Percentiles rank a stretch among this genome's conserved stretches.
Evolutionary conservation across 64 coral and sea anemone genomes (phyloP).

Genomic region (Montipora capricornis): DNA sequence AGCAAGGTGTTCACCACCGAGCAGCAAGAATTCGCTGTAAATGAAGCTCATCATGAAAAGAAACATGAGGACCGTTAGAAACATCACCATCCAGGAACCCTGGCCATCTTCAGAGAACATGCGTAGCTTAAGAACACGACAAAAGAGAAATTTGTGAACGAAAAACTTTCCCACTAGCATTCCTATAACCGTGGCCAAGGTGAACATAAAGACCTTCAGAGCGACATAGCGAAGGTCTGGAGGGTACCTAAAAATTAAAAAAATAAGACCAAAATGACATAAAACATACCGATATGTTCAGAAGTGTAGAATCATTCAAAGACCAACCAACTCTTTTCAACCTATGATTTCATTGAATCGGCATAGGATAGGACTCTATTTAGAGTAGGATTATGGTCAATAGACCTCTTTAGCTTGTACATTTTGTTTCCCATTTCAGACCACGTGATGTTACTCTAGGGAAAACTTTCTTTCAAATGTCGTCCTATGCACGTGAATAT

Average conservation of each 20-base stretch:
- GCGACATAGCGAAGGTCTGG: slow-evolving; percentile 64
- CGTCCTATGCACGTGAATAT: no score
- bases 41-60: slow-evolving; percentile 77
- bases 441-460: no score
- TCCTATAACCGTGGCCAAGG: slow-evolving; percentile 44
- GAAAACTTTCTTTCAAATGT: no score
- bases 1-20: slow-evolving; percentile 58
- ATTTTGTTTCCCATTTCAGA: no score
- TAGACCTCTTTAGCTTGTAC: no score
- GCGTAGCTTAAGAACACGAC: slow-evolving; percentile 78
- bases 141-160: slow-evolving; percentile 83
- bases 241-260: slow-evolving; percentile 75
- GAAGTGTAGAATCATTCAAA: no score
- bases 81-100: slow-evolving; percentile 97
- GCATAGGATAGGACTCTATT: no score
- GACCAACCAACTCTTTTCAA: no score
- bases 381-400: no score
- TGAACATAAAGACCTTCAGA: slow-evolving; percentile 85
- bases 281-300: no score
- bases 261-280: neutral
- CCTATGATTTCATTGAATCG: no score
- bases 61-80: slow-evolving; percentile 71
- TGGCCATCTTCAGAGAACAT: slow-evolving; percentile 88
- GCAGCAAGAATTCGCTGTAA: slow-evolving; percentile 85
- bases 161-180: slow-evolving; percentile 87